Base-by-base conservation (phyloP, 2,113 vertebrate genomes). In the Pollimyrus isidori region DNA sequence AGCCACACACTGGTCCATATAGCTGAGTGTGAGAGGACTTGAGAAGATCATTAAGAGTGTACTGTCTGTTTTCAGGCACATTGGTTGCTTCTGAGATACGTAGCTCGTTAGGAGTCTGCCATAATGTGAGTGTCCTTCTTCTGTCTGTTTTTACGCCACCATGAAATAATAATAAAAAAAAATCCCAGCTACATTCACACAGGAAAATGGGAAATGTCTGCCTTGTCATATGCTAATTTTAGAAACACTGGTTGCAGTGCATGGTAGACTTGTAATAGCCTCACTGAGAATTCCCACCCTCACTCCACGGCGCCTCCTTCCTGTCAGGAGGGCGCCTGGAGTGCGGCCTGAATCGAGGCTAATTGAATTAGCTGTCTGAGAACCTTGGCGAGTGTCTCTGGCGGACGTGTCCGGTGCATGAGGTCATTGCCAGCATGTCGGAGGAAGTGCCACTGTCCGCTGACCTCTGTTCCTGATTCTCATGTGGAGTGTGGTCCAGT, bases 311-410 rank as follows among this genome's bases (percentile, higher is more conserved):
- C 17, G 23, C 49, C 26, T 56, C 85, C 85, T 30, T 49, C 1
- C 9, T 86, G 49, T 50, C 85, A 87, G 11, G 21, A 87, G 26
- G 50, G 30, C 19, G 35, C 1, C 88, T 5, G 88, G 87, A 91
- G 90, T 84, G 88, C 65, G 49, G 49, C 82, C 91, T 42, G 86
- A 90, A 89, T 89, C 91, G 91, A 92, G 91, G 90, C 88, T 94
- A 89, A 93, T 94, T 93, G 92, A 91, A 91, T 91, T 39, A 90
- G 89, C 49, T 83, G 87, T 82, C 88, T 89, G 17, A 58, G 35
- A 89, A 52, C 46, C 5, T 6, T 85, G 48, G 21, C 50, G 10
- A n/a, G 30, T 9, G 17, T 53, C 85, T n/a, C 69, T 42, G 30
- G 4, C 5, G 7, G 50, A 50, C 26, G 26, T 53, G 13, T 53